Evolutionary conservation across 1,140 invertebrate genomes (phyloP), one percentile per base, ranked within the genome.

Genomic region (Colletes gigas): DNA sequence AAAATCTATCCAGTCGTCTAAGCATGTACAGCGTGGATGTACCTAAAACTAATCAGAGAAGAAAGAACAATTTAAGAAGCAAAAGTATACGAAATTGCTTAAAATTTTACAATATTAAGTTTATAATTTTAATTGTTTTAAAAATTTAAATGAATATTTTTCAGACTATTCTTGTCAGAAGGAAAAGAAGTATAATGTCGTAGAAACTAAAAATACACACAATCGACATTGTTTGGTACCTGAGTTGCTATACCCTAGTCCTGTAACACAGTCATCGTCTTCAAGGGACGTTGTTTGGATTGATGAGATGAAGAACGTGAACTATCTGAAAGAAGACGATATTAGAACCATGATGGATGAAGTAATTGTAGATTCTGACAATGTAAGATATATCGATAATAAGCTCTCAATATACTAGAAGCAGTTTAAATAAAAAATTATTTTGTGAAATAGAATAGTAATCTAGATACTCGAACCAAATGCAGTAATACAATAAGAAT

Each of bases 291-390:
- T 62, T 12, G 65, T 52, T 44, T 84, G 81, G 75, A 84, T 77
- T 78, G 72, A 70, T 69, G 47, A 41, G 17, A 71, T 9, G 39
- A 87, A 73, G 39, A 67, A 63, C 47, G 80, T 74, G n/a, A 70
- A 83, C 5, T 89, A 88, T 9, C 78, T 75, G 15, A 92, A 91
- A 75, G 92, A 93, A 30, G 93, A 93, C 78, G 90, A 93, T 70
- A 91, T 93, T 70, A 89, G 88, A 74, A 93, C 93, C 8, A 89
- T 93, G 83, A 93, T 93, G 90, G 92, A 92, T 75, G 90, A 87
- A 75, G 81, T 93, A 65, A 84, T 88, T 55, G 83, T 86, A 50
- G 89, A 92, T 83, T 90, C 89, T 17, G 91, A 92, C 68, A 83
- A 88, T 74, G 92, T 92, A 87, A 89, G 81, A 21, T 39, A 63